Conservation (phyloP, 2,113 vertebrate genomes). For the Motacilla tschutschensis region DNA sequence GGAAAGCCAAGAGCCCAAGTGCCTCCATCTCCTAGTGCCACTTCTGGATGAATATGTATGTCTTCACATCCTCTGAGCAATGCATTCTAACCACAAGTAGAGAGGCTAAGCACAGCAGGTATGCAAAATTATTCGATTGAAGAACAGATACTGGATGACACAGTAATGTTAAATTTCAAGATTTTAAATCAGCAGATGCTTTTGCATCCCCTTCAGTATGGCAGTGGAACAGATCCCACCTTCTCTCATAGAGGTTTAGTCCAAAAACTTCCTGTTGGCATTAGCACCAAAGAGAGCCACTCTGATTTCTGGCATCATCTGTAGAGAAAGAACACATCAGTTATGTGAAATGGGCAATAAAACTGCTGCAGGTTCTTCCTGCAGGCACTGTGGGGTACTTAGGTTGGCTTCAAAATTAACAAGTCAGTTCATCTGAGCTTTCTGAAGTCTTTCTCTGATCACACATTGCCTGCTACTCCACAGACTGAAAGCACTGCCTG, state of each 20-base stretch:
- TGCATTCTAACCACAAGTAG: conserved; percentile 25
- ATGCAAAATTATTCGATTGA: conserved; percentile 47
- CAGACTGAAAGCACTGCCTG: background rate
- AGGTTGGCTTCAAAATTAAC: background rate
- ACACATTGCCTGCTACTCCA: background rate
- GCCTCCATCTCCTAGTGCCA: background rate
- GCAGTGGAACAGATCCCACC: conserved; percentile 40
- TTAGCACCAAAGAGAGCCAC: conserved; percentile 89
- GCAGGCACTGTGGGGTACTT: background rate
- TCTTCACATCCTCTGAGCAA: conserved; percentile 18
- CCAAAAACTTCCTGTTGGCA: conserved; percentile 90
- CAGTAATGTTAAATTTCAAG: conserved; percentile 43
- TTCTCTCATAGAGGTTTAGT: conserved; percentile 72
- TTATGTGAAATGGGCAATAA: background rate
- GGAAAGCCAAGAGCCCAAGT: conserved; percentile 22
- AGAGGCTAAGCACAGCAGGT: conserved; percentile 48
- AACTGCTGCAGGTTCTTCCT: background rate
- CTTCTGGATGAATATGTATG: background rate
- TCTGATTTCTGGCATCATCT: conserved; percentile 98
- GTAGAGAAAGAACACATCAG: conserved; percentile 25
- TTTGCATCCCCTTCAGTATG: conserved; percentile 52
- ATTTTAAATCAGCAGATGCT: conserved; percentile 52
- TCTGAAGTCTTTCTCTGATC: background rate
- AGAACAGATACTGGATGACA: conserved; percentile 43
- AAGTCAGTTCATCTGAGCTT: background rate